Percentiles rank a stretch among this genome's conserved stretches.
These are phyloP conservation scores for Octonoba sinensis DNA, from an alignment of 2,888 invertebrate species.

Conservation along the genomic window DNA sequence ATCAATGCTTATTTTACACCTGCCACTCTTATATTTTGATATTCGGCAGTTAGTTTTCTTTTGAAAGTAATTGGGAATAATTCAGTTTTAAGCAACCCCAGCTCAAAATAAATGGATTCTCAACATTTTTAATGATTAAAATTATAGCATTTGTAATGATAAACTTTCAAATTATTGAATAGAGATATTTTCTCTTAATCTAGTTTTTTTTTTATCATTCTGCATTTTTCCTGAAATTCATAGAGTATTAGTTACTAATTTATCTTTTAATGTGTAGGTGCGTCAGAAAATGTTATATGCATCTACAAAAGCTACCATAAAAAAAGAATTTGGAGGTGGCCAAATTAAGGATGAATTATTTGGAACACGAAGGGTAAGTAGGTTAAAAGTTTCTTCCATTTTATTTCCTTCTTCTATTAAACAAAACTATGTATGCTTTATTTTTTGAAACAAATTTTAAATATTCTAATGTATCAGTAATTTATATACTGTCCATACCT, in stretches of 20 bases:
- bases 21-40: too few species aligned
- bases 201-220: too few species aligned
- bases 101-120: too few species aligned
- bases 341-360: slow-evolving; percentile 95
- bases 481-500: too few species aligned
- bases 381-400: neutral
- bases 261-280: slow-evolving; percentile 72
- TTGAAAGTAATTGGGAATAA: too few species aligned
- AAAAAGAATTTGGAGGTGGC: slow-evolving; percentile 94
- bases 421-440: neutral
- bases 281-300: slow-evolving; percentile 98
- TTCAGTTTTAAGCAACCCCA: too few species aligned
- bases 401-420: neutral
- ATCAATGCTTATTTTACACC: too few species aligned
- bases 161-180: too few species aligned
- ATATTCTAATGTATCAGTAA: neutral
- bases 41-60: too few species aligned
- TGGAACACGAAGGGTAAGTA: slow-evolving; percentile 81
- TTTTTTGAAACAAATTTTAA: neutral
- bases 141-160: too few species aligned
- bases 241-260: neutral
- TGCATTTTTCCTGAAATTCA: neutral
- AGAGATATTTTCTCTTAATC: too few species aligned
- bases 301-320: slow-evolving; percentile 96
- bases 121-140: too few species aligned